Evolutionary conservation across 2,797 vertebrate species (phyloP).

Genomic region (Propithecus deckenii): DNA sequence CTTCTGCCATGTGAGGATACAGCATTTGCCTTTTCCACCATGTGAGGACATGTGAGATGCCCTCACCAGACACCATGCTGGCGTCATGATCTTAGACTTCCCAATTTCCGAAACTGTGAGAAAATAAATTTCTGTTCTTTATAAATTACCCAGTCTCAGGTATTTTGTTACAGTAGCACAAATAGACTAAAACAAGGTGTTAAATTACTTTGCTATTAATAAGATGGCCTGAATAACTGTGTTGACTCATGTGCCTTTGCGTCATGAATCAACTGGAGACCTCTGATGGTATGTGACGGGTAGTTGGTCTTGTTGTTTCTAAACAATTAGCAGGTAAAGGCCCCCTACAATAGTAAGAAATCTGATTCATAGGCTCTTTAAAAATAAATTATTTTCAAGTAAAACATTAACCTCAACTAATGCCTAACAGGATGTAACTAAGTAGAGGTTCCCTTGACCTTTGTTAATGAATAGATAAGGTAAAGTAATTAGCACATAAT

Average conservation of each 20-base stretch:
- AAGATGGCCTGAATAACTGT: not conserved
- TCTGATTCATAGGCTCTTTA: not conserved
- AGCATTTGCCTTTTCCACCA: not conserved
- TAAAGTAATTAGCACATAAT: slow-evolving; percentile 32
- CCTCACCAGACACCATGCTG: not conserved
- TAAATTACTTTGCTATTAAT: not conserved
- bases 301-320: not conserved
- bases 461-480: slow-evolving; percentile 43
- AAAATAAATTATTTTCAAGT: slow-evolving; percentile 38
- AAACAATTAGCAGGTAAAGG: not conserved
- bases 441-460: slow-evolving; percentile 8
- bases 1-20: not conserved
- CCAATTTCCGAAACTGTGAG: not conserved
- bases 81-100: not conserved
- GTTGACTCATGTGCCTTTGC: not conserved
- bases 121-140: not conserved
- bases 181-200: not conserved
- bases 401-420: slow-evolving; percentile 37
- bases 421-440: not conserved
- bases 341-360: not conserved
- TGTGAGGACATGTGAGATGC: not conserved
- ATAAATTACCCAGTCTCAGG: not conserved
- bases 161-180: not conserved
- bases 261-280: not conserved
- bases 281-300: not conserved